Percentiles rank a stretch among this genome's conserved stretches.
phyloP scores from a whole-genome alignment of 2,888 invertebrate genomes.

The Eilema sororculum region DNA sequence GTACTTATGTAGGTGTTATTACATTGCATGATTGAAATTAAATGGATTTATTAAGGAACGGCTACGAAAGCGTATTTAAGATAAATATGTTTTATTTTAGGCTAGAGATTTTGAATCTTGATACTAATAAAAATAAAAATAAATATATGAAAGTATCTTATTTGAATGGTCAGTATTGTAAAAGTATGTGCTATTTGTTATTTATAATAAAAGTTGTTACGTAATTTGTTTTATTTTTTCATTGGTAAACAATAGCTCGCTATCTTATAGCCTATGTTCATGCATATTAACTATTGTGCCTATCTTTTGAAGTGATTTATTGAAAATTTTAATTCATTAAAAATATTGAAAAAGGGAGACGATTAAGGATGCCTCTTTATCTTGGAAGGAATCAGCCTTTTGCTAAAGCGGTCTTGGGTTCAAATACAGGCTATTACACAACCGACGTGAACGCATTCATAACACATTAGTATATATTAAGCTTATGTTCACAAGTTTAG shows the following conservation, averaged over 20 bases:
- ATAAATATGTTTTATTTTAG: slow-evolving; percentile 14
- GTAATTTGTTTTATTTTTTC: slow-evolving; percentile 31
- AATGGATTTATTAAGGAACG: background rate
- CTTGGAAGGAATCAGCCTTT: too few species aligned
- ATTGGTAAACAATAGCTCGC: background rate
- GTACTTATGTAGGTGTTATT: too few species aligned
- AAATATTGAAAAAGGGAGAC: too few species aligned
- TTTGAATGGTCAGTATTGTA: slow-evolving; percentile 67
- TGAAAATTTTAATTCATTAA: too few species aligned
- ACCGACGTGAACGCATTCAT: too few species aligned
- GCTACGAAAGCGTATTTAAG: slow-evolving; percentile 5
- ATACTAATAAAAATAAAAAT: background rate
- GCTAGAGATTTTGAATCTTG: slow-evolving; percentile 16
- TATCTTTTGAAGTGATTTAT: background rate
- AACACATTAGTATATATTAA: too few species aligned
- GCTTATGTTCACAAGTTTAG: too few species aligned
- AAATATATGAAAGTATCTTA: slow-evolving; percentile 24
- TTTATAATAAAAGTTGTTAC: slow-evolving; percentile 61
- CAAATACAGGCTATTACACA: too few species aligned
- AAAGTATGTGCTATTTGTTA: slow-evolving; percentile 53
- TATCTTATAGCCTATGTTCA: background rate
- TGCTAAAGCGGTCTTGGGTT: too few species aligned
- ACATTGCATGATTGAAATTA: background rate
- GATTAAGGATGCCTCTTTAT: too few species aligned
- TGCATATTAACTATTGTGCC: too few species aligned